Evolutionary conservation across 1,140 invertebrate genomes (phyloP), one percentile per base, ranked within the genome.

Genomic region (Drosophila trapezifrons): DNA sequence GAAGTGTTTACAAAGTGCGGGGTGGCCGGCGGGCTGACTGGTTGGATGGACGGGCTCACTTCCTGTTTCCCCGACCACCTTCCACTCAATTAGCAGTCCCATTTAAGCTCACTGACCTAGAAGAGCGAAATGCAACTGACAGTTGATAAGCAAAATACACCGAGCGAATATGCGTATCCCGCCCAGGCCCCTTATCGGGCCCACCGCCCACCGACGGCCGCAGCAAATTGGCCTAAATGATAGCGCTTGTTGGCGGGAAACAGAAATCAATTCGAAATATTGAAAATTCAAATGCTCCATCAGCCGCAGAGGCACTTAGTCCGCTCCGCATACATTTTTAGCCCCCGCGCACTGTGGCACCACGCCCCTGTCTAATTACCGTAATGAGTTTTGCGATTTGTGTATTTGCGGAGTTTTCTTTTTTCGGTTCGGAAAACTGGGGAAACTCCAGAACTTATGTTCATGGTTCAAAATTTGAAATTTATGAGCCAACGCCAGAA

Each of bases 341-440:
- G 73, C 42, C 29, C 13, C 45, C 66, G 18, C 70, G 43, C 17
- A 59, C 65, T 45, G 18, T 3, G 4, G 58, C 17, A 29, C 7
- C 32, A 8, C 17, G 18, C 4, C 63, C 38, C 18, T 42, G 64
- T 70, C 80, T 87, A 87, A 89, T 87, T 87, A 87, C 66, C 51
- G 76, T 87, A 87, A 87, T 87, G 83, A 87, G 83, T 80, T 89
- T 87, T 73, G 65, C 70, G 65, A 86, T 86, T 81, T 86, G 62
- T 35, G 70, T 74, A 63, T 65, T 78, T 72, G 70, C 56, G 22
- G 62, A 64, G 55, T 66, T 76, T 66, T 76, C 37, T 56, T 58
- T 56, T 58, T 60, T 73, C 20, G 54, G 56, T 72, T 29, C 38
- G 17, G n/a, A 35, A 66, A 76, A 58, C 32, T 35, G 45, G 63